Evolutionary conservation across 2,113 vertebrate genomes (phyloP), one percentile per base, ranked within the genome.

Genomic region (Ochotona princeps): DNA sequence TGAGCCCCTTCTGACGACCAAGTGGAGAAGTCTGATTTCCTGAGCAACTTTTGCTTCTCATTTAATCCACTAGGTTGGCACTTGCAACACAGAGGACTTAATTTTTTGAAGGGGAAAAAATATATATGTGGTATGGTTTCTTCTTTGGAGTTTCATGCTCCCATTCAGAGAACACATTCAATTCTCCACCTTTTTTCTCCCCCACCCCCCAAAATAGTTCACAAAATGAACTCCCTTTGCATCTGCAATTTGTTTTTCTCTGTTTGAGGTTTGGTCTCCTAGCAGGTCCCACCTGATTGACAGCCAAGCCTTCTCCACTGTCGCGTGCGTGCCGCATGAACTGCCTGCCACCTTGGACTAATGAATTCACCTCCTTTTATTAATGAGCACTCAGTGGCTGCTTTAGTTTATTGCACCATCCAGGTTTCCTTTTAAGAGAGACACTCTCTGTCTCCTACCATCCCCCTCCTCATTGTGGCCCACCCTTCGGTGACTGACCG

Each of bases 341-440:
- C 87, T 8, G 57, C 88, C 84, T n/a, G n/a, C n/a, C n/a, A 86
- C 75, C 85, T 93, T 32, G 54, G 51, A 32, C 92, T 93, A 67
- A 95, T 90, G 87, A 90, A 92, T 72, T 90, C n/a, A 54, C 89
- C 20, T 89, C 73, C 70, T 94, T 69, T 30, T 51, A 49, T 75
- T 93, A 65, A 74, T 87, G 69, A 66, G 84, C 67, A 70, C 67
- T 87, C 38, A 18, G 44, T 78, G 38, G 65, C 23, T 69, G 54
- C 76, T 72, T 79, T 87, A 20, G 30, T 78, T 70, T 83, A 78
- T 20, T 85, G 66, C 38, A n/a, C 51, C 12, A 32, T 69, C 51
- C 44, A 35, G 44, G 30, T 35, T 69, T 23, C 61, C 28, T n/a
- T 81, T 74, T 38, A 25, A 9, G 66, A 91, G 54, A 92, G 30